Conservation (phyloP, 1,140 invertebrate genomes). For the Carcinoscorpius rotundicauda region DNA sequence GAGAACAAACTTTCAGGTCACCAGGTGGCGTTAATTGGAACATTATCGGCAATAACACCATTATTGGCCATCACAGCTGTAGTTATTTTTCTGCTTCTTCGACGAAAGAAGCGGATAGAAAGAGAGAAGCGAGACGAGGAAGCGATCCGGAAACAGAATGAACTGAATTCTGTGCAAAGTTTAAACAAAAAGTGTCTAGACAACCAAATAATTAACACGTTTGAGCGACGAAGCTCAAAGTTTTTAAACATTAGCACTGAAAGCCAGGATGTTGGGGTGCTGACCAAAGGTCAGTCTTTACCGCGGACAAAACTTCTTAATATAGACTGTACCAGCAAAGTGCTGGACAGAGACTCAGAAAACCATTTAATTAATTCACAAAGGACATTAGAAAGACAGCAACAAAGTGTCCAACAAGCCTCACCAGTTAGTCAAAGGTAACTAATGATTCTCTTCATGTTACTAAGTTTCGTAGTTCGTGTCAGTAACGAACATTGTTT, state of each 20-base stretch:
- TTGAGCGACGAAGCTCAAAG: constrained; percentile 11
- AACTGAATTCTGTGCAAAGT: constrained; percentile 66
- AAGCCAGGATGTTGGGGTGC: constrained; percentile 9
- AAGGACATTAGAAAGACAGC: constrained; percentile 18
- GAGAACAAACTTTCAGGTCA: constrained; percentile 27
- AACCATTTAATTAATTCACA: constrained; percentile 10
- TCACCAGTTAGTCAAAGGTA: constrained; percentile 16
- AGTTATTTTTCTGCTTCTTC: constrained; percentile 60
- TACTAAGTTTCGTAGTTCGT: no score
- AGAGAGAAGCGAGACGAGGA: constrained; percentile 84
- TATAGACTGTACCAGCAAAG: constrained; percentile 20
- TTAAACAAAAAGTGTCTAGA: constrained; percentile 28
- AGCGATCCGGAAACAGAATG: constrained; percentile 66
- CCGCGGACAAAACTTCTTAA: constrained; percentile 22
- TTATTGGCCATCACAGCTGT: constrained; percentile 44
- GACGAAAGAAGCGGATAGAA: constrained; percentile 59
- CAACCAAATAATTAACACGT: constrained; percentile 21
- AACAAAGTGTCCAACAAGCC: not conserved
- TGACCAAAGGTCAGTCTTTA: constrained; percentile 1
- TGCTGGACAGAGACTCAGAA: constrained; percentile 20
- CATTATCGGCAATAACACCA: constrained; percentile 64
- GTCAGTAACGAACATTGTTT: no score
- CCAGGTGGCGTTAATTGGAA: constrained; percentile 65
- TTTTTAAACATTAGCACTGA: constrained; percentile 13
- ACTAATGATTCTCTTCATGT: not conserved